phyloP scores from a whole-genome alignment of 2,113 vertebrate genomes.

The Henicopernis longicauda region DNA sequence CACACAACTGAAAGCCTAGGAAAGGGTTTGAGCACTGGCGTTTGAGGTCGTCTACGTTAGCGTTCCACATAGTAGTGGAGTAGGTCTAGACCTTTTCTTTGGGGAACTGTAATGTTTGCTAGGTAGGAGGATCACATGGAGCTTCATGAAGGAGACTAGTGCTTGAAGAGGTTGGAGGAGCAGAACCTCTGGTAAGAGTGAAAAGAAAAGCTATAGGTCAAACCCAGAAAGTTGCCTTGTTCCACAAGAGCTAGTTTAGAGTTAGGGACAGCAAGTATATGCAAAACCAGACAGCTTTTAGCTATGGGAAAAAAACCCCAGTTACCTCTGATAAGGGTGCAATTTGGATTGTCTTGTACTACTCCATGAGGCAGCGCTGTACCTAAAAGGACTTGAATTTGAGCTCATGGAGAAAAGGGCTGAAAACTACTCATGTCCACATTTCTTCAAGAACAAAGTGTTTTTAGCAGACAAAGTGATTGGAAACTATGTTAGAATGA shows the following conservation, averaged over 20 bases:
- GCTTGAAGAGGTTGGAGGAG: neutral
- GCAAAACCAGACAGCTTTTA: neutral
- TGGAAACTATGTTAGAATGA: neutral
- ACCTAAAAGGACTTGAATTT: neutral
- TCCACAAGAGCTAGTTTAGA: neutral
- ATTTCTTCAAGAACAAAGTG: neutral
- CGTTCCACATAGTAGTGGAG: neutral
- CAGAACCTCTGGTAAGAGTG: neutral
- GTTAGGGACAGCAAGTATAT: neutral
- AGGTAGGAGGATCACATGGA: neutral
- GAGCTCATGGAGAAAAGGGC: neutral
- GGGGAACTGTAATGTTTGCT: neutral
- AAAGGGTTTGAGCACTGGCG: neutral
- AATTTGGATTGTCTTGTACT: neutral
- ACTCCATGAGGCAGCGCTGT: neutral
- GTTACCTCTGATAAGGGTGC: neutral
- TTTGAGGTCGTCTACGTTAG: rapidly evolving
- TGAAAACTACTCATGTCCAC: neutral
- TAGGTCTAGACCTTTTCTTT: neutral
- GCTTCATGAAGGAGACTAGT: neutral
- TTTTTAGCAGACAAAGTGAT: neutral
- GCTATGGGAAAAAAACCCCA: neutral
- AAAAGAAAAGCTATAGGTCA: neutral
- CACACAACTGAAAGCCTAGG: neutral
- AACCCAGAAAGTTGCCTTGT: neutral